A percentile compares a stretch with the other conserved stretches of the same genome.
Conservation (phyloP, 2,888 invertebrate genomes). For the Epirrhoe tristata region DNA sequence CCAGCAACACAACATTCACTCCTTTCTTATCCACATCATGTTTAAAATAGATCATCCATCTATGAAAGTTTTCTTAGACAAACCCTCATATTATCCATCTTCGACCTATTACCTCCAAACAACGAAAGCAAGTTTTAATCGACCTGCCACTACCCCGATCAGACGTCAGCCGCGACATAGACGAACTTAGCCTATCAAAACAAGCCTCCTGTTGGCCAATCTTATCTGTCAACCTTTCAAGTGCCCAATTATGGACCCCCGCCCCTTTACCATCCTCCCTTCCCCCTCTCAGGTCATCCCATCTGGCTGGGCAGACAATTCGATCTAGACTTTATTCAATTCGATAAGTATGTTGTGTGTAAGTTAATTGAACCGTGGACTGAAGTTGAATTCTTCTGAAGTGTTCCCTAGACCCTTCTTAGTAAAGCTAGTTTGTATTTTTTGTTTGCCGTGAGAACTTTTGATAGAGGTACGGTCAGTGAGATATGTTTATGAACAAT, state of each 20-base stretch:
- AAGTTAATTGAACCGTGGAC: conserved; percentile 1
- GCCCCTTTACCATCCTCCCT: conserved; percentile 5
- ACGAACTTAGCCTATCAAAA: conserved; percentile 29
- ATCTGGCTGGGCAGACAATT: conserved; percentile 13
- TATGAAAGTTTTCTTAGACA: neutral
- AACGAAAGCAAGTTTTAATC: conserved; percentile 15
- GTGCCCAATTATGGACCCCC: conserved; percentile 27
- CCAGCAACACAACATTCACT: no score
- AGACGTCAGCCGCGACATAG: conserved; percentile 26
- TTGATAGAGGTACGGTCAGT: neutral
- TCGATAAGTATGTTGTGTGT: conserved; percentile 6
- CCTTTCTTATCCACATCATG: no score
- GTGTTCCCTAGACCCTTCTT: neutral
- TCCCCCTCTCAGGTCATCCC: conserved; percentile 10
- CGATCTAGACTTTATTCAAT: conserved; percentile 19
- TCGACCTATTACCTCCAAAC: neutral
- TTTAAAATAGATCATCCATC: no score
- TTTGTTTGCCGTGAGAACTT: neutral
- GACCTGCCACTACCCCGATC: conserved; percentile 20
- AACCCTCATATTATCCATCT: neutral
- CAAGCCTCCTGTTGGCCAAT: conserved; percentile 22
- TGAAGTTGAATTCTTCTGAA: neutral
- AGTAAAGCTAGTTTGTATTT: neutral
- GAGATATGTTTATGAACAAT: neutral
- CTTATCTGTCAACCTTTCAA: conserved; percentile 33